These are phyloP conservation scores for Hipparchia semele DNA, from an alignment of 2,888 invertebrate species.

Conservation along the genomic window DNA sequence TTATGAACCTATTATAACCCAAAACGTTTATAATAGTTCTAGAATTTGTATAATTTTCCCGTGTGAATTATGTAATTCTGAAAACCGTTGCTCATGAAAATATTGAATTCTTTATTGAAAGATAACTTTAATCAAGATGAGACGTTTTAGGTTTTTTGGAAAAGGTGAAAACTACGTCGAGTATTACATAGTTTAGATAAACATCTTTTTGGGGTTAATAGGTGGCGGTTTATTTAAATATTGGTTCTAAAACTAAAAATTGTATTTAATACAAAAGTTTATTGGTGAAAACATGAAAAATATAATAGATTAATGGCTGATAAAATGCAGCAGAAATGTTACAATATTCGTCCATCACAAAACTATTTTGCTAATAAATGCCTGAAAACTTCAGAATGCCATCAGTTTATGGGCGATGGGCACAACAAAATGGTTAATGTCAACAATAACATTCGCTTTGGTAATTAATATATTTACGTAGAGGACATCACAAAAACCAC, in stretches of 20 bases:
- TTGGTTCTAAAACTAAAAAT: conserved; percentile 83
- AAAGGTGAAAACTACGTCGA: conserved; percentile 42
- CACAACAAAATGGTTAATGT: conserved; percentile 82
- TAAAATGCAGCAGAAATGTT: conserved; percentile 83
- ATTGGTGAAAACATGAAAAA: conserved; percentile 84
- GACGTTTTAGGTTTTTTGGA: conserved; percentile 23
- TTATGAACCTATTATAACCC: neutral
- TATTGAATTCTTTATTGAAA: too few relatives aligned
- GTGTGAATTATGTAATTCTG: neutral
- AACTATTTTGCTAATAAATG: conserved; percentile 81
- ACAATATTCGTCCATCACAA: conserved; percentile 82
- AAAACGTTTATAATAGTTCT: neutral
- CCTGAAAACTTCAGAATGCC: conserved; percentile 79
- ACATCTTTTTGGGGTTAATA: conserved; percentile 75
- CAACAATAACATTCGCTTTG: conserved; percentile 69
- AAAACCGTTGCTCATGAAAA: too few relatives aligned
- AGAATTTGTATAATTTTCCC: neutral
- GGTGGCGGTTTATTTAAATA: conserved; percentile 80
- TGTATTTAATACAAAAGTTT: conserved; percentile 84
- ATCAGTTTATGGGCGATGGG: conserved; percentile 69
- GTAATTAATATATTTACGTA: conserved; percentile 66
- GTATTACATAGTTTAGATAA: conserved; percentile 52
- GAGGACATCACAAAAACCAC: conserved; percentile 75
- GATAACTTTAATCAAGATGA: neutral
- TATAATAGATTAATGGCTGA: conserved; percentile 84